Conservation (phyloP, 1,140 invertebrate genomes). For the Bicyclus anynana region DNA sequence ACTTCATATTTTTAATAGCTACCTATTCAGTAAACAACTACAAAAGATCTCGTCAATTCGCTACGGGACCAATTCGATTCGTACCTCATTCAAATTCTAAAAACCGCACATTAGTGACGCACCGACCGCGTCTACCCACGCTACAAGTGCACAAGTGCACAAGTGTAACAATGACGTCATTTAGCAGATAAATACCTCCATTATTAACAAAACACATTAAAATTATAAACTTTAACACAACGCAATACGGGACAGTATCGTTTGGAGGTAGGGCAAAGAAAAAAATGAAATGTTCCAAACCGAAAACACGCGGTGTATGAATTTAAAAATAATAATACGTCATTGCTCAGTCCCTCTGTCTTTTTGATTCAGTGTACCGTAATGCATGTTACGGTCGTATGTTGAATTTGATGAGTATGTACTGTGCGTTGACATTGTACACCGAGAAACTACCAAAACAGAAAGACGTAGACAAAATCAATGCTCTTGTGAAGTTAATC, state of each 20-base stretch:
- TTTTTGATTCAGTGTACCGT: slow-evolving; percentile 64
- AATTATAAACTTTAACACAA: slow-evolving; percentile 11
- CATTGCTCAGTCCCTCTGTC: slow-evolving; percentile 60
- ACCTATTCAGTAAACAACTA: slow-evolving; percentile 12
- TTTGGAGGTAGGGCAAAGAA: slow-evolving; percentile 27
- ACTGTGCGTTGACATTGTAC: slow-evolving; percentile 40
- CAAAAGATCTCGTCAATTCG: slow-evolving; percentile 31
- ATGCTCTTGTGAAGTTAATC: no score
- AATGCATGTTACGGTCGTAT: slow-evolving; percentile 54
- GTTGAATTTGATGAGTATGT: slow-evolving; percentile 60
- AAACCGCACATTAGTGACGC: slow-evolving; percentile 63
- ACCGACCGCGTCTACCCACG: slow-evolving; percentile 51
- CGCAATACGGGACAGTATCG: slow-evolving; percentile 30
- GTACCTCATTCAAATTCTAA: slow-evolving; percentile 54
- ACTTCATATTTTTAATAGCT: slow-evolving; percentile 13
- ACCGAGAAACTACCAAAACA: neutral
- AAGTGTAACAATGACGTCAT: slow-evolving; percentile 67
- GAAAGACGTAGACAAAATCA: no score
- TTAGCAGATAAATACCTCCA: slow-evolving; percentile 21
- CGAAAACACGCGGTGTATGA: slow-evolving; percentile 52
- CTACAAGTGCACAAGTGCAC: slow-evolving; percentile 66
- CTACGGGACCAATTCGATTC: slow-evolving; percentile 44
- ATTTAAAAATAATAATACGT: slow-evolving; percentile 72
- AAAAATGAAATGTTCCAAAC: slow-evolving; percentile 29
- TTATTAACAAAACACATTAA: neutral